Percentiles rank a stretch among this genome's conserved stretches.
phyloP scores from a whole-genome alignment of 92 coral and sea anemone species.

The Siderastrea radians region DNA sequence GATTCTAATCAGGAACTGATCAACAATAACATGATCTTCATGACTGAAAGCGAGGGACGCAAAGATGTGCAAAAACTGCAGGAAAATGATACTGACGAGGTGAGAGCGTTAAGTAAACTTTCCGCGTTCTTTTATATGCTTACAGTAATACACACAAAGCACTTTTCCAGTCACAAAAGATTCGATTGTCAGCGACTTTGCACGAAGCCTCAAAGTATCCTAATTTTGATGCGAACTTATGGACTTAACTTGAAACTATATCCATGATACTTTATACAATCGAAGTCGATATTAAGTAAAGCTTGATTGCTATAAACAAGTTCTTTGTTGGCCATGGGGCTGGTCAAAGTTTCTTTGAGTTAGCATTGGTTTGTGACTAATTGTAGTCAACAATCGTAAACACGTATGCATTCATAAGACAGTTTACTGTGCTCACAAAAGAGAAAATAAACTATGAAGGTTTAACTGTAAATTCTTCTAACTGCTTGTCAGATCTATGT shows the following conservation, averaged over 20 bases:
- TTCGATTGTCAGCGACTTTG: not conserved
- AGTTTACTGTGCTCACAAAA: no score
- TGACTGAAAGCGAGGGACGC: not conserved
- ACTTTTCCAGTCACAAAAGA: not conserved
- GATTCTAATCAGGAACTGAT: not conserved
- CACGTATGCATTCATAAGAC: no score
- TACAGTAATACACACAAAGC: not conserved
- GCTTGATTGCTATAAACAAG: not conserved
- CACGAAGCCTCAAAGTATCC: not conserved
- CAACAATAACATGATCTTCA: conserved; percentile 12
- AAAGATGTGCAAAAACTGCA: not conserved
- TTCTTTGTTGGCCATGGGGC: not conserved
- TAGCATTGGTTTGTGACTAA: no score
- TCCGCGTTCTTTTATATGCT: not conserved
- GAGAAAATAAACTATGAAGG: no score
- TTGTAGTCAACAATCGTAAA: no score
- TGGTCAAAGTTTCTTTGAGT: not conserved
- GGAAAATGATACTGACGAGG: not conserved
- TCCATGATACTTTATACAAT: no score
- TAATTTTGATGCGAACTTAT: not conserved
- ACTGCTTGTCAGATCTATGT: no score
- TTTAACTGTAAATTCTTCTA: no score
- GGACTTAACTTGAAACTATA: no score
- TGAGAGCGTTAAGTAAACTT: not conserved
- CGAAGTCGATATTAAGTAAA: not conserved